Percentiles rank a stretch among this genome's conserved stretches.
Conservation (phyloP, 2,113 vertebrate species). For the Telmatochromis sp. region DNA sequence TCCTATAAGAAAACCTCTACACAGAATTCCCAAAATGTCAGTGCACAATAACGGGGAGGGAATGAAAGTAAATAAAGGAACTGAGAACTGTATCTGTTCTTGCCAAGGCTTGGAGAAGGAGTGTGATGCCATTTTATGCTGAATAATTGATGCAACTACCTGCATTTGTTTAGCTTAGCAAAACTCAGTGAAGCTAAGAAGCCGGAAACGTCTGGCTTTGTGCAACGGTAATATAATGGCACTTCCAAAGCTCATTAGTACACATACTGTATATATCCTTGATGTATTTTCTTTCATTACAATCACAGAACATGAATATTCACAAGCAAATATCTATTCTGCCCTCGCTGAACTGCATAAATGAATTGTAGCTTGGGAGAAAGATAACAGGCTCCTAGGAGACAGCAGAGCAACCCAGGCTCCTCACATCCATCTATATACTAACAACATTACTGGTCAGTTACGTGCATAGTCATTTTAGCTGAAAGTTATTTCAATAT, state of each 20-base stretch:
- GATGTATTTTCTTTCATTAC: neutral
- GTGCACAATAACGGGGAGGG: neutral
- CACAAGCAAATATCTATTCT: neutral
- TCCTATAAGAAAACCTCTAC: neutral
- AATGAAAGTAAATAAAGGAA: neutral
- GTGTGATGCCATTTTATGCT: neutral
- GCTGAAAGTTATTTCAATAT: neutral
- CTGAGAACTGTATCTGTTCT: neutral
- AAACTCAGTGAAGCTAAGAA: neutral
- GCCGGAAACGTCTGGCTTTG: neutral
- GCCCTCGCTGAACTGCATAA: neutral
- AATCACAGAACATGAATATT: neutral
- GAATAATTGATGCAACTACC: neutral
- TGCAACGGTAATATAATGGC: neutral
- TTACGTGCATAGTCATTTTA: neutral
- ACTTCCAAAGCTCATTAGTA: neutral
- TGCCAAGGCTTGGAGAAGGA: neutral
- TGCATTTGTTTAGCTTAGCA: neutral
- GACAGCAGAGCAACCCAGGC: neutral
- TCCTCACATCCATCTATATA: neutral
- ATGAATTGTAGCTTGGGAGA: neutral
- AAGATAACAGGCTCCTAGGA: neutral
- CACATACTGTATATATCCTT: neutral
- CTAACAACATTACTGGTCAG: neutral
- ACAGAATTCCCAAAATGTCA: neutral